Conservation (phyloP, 2,113 vertebrate species). For the Dermatemys mawii region DNA sequence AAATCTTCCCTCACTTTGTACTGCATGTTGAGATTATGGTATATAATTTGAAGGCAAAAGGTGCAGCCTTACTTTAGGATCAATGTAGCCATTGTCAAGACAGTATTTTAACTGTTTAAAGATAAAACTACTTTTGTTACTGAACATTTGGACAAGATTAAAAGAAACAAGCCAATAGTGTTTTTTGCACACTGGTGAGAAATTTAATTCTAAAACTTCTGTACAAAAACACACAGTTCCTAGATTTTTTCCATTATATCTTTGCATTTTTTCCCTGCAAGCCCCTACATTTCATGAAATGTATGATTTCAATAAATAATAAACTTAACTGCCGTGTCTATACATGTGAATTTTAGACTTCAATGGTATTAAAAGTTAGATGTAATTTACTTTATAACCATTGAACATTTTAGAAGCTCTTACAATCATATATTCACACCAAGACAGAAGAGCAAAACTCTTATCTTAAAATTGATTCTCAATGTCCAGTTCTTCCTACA, state of each 20-base stretch:
- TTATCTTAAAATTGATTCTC: not conserved
- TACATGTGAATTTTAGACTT: not conserved
- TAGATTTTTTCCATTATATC: not conserved
- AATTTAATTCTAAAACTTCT: not conserved
- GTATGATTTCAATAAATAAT: not conserved
- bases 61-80: not conserved
- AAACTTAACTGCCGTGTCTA: not conserved
- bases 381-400: not conserved
- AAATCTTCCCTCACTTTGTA: not conserved
- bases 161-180: not conserved
- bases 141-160: not conserved
- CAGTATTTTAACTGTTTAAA: not conserved
- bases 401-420: not conserved
- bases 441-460: not conserved
- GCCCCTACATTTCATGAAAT: not conserved
- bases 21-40: not conserved
- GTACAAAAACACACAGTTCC: not conserved
- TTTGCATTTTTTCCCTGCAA: not conserved
- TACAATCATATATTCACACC: not conserved
- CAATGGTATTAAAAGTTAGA: not conserved
- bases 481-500: not conserved
- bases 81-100: not conserved
- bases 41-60: not conserved
- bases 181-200: not conserved
- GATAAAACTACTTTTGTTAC: not conserved